phyloP scores from a whole-genome alignment of 1,140 invertebrate genomes.

The Drosophila micromelanica region DNA sequence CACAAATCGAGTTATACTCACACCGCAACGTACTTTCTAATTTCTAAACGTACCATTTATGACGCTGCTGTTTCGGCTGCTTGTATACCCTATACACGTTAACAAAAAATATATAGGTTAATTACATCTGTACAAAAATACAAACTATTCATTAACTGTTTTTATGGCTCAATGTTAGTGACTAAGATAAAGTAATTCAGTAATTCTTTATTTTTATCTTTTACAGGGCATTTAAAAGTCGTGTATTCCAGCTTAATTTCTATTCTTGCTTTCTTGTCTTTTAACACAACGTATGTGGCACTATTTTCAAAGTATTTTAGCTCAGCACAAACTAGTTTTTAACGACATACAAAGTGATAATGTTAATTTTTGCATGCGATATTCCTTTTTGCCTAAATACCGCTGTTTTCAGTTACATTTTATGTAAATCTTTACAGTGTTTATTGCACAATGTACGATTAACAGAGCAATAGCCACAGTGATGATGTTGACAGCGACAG shows the following conservation, averaged over 20 bases:
- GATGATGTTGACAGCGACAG: slow-evolving; percentile 15
- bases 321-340: slow-evolving; percentile 42
- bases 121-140: too few species aligned
- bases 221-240: slow-evolving; percentile 29
- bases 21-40: slow-evolving; percentile 77
- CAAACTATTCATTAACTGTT: too few species aligned
- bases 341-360: slow-evolving; percentile 69
- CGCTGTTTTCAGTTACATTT: slow-evolving; percentile 51
- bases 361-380: slow-evolving; percentile 74
- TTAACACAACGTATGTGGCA: slow-evolving; percentile 28
- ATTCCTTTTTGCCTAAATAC: slow-evolving; percentile 55
- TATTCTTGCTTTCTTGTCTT: slow-evolving; percentile 13
- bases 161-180: too few species aligned
- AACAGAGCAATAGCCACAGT: slow-evolving; percentile 5
- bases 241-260: not conserved
- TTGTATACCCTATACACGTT: slow-evolving; percentile 19
- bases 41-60: slow-evolving; percentile 74
- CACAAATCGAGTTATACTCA: slow-evolving; percentile 82
- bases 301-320: slow-evolving; percentile 41
- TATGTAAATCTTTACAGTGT: slow-evolving; percentile 46
- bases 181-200: too few species aligned
- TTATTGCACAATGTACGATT: slow-evolving; percentile 29
- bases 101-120: too few species aligned
- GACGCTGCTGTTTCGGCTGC: slow-evolving; percentile 54
- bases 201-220: too few species aligned